Base-by-base conservation (phyloP, 1,140 invertebrate species). In the Brachionus angularis region DNA sequence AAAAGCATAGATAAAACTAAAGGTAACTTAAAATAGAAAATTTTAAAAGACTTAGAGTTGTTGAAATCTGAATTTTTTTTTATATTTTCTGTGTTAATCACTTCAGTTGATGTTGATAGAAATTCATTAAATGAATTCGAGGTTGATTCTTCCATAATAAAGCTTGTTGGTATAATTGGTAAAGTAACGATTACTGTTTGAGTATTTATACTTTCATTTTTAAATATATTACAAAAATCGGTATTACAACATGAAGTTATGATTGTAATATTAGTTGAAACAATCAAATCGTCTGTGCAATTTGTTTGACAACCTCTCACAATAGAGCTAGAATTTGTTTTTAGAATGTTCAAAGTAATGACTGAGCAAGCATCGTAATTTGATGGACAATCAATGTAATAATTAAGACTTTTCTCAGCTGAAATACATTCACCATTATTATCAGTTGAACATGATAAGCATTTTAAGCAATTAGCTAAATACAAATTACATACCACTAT, bases 401-500 rank as follows among this genome's bases (percentile, higher is more conserved):
- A 18, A 36, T 34, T 58, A 16, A 3, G 18, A 5, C 5, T 39
- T 5, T 36, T 55, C 0, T 58, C 21, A 21, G 36, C 53, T 25
- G 53, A 39, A 39, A 58, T 39, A n/a, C 53, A 58, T 36, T 58
- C 53, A 21, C 53, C 53, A 58, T 58, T 58, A n/a, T 23, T 14
- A 58, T 58, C 27, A 2, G 53, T 58, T 39, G 53, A 34, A 58
- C 53, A 58, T 23, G 53, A 58, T 34, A 58, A 23, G 10, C 53
- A 58, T 58, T 36, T 16, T 23, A 58, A 23, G 14, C 33, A 14
- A 4, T 23, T 18, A 36, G 33, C 53, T 3, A 42, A 42, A 7
- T 7, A 14, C 4, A 3, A 14, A 5, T 42, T 5, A 3, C 8
- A 14, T 14, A 42, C 3, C 10, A 42, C 39, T 42, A 42, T 14